Evolutionary conservation across 2,113 vertebrate genomes (phyloP).

Genomic region (Furnarius figulus): DNA sequence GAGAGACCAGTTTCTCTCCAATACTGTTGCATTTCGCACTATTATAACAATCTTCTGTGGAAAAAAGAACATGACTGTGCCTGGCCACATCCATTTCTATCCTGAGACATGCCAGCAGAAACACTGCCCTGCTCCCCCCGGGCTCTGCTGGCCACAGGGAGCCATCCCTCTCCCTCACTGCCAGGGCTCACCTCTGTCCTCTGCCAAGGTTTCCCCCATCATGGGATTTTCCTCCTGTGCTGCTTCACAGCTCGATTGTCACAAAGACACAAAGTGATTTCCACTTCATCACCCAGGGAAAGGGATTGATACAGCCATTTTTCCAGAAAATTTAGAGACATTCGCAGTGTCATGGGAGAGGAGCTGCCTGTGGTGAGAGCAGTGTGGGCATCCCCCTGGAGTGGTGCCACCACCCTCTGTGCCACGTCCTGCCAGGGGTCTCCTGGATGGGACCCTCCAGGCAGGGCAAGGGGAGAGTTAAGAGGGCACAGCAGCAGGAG

Average conservation of each 20-base stretch:
- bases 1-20: background rate
- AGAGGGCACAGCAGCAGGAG: background rate
- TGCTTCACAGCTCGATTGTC: background rate
- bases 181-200: rapidly evolving
- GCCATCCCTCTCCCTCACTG: background rate
- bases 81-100: background rate
- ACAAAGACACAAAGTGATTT: rapidly evolving
- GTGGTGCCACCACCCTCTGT: rapidly evolving
- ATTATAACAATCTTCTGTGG: background rate
- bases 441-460: background rate
- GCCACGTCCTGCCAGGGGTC: background rate
- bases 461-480: background rate
- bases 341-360: rapidly evolving
- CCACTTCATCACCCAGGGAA: background rate
- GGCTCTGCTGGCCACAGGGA: rapidly evolving
- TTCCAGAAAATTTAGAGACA: rapidly evolving
- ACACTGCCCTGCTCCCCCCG: rapidly evolving
- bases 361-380: rapidly evolving
- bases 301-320: background rate
- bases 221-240: background rate
- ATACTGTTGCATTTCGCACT: background rate
- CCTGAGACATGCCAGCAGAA: background rate
- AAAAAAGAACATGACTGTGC: background rate
- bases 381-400: rapidly evolving
- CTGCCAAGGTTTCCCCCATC: rapidly evolving